Evolutionary conservation across 2,888 invertebrate genomes (phyloP).

Genomic region (Antitype chi): DNA sequence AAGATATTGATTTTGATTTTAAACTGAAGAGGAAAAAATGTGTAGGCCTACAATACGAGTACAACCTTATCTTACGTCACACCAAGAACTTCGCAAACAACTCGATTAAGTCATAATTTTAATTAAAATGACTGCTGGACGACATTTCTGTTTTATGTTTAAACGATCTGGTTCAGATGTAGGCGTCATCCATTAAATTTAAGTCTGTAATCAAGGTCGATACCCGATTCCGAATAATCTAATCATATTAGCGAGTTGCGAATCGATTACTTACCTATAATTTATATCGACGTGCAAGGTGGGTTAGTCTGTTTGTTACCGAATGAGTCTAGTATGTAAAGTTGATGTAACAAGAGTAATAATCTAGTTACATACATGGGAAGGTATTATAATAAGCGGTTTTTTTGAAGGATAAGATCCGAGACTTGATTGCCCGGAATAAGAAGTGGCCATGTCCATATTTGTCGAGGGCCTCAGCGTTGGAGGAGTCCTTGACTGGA

Average conservation of each 20-base stretch:
- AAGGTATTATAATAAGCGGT: constrained; percentile 38
- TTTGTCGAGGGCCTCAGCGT: constrained; percentile 16
- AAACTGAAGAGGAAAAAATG: background rate
- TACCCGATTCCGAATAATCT: constrained; percentile 55
- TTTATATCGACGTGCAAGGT: constrained; percentile 51
- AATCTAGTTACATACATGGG: constrained; percentile 50
- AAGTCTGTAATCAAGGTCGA: constrained; percentile 63
- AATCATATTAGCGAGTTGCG: constrained; percentile 26
- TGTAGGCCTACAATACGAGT: background rate
- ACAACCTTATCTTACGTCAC: constrained; percentile 1
- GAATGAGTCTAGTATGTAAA: constrained; percentile 56
- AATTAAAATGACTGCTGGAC: constrained; percentile 38
- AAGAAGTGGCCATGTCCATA: constrained; percentile 39
- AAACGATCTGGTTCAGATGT: constrained; percentile 59
- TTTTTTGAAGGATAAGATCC: constrained; percentile 45
- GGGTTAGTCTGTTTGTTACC: constrained; percentile 32
- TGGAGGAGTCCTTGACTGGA: constrained; percentile 39
- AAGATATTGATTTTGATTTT: background rate
- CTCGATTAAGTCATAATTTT: constrained; percentile 52
- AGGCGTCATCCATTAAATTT: constrained; percentile 60
- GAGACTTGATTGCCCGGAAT: constrained; percentile 40
- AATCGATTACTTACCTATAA: constrained; percentile 50
- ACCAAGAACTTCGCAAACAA: constrained; percentile 39
- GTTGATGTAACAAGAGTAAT: constrained; percentile 53
- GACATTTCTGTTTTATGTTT: constrained; percentile 55